Evolutionary conservation across 2,113 vertebrate genomes (phyloP).

Genomic region (Malaclemys terrapin): DNA sequence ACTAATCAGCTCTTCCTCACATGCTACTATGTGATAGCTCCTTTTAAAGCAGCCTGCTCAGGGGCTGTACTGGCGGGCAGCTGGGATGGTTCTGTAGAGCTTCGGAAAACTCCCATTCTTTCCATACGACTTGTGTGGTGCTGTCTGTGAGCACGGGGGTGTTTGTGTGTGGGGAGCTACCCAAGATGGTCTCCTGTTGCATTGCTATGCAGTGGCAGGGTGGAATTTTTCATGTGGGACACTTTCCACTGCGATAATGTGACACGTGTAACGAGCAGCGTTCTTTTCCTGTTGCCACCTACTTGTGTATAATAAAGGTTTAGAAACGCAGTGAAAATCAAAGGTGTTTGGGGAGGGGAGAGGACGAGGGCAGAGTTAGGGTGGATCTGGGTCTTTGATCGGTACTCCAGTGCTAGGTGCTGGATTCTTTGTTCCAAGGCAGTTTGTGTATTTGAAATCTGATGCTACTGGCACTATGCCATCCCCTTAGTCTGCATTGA

Average conservation of each 20-base stretch:
- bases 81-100: neutral
- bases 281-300: neutral
- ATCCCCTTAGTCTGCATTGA: neutral
- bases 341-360: neutral
- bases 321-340: accelerated
- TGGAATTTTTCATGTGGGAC: neutral
- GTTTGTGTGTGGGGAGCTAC: accelerated
- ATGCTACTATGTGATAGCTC: slow-evolving; percentile 23
- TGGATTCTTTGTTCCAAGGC: accelerated
- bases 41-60: slow-evolving; percentile 27
- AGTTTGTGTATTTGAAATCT: neutral
- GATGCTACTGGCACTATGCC: neutral
- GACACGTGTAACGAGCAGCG: neutral
- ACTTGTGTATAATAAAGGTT: accelerated
- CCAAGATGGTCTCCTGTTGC: neutral
- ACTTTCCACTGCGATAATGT: neutral
- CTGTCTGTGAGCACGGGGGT: accelerated
- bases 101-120: accelerated
- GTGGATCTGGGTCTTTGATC: accelerated
- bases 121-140: accelerated
- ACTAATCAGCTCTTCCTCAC: slow-evolving; percentile 75
- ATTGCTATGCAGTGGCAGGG: neutral
- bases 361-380: accelerated
- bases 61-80: neutral
- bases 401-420: accelerated